phyloP scores from a whole-genome alignment of 1,140 invertebrate species.

The Bicyclus anynana region DNA sequence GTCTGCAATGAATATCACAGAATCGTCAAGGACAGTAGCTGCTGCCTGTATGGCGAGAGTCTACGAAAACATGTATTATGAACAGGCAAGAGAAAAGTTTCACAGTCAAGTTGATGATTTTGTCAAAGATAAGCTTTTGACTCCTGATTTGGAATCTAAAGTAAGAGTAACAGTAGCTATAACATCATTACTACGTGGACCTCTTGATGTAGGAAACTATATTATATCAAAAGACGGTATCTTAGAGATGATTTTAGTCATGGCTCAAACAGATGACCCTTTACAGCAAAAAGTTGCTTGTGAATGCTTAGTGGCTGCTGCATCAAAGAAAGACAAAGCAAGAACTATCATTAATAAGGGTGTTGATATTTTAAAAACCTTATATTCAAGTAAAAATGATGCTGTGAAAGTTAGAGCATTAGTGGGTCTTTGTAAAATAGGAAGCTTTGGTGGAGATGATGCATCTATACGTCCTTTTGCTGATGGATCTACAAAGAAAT shows the following conservation, averaged over 20 bases:
- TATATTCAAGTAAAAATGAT: conserved; percentile 95
- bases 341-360: conserved; percentile 94
- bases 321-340: conserved; percentile 98
- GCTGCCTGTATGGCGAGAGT: conserved; percentile 92
- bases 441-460: conserved; percentile 97
- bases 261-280: conserved; percentile 92
- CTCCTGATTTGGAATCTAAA: conserved; percentile 94
- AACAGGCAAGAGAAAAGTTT: conserved; percentile 88
- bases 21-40: conserved; percentile 90
- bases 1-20: conserved; percentile 92
- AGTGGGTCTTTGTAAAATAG: conserved; percentile 97
- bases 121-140: conserved; percentile 90
- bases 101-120: conserved; percentile 90
- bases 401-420: conserved; percentile 92
- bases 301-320: conserved; percentile 97
- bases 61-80: conserved; percentile 97
- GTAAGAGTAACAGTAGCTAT: conserved; percentile 92
- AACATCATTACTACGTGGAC: conserved; percentile 93
- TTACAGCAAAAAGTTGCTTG: conserved; percentile 96
- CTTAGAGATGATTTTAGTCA: conserved; percentile 97
- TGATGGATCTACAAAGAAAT: conserved; percentile 94
- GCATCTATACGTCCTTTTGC: conserved; percentile 95
- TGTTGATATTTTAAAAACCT: conserved; percentile 94
- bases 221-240: conserved; percentile 95
- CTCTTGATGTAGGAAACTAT: conserved; percentile 95